Conservation (phyloP, 2,113 vertebrate genomes). For the Struthio camelus region DNA sequence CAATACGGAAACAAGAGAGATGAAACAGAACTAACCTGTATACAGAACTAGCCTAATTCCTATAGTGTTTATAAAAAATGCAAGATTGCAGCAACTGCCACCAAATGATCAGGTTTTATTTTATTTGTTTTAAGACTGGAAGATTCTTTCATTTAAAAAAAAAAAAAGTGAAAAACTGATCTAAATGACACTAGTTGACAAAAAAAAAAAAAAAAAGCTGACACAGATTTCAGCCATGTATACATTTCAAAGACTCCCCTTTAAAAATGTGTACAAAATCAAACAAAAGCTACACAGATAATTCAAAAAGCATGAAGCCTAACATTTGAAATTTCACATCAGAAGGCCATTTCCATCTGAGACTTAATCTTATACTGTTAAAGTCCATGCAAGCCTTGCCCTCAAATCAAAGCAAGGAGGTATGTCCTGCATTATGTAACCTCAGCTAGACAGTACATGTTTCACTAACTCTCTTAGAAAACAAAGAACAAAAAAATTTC, state of each 20-base stretch:
- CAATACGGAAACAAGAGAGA: background rate
- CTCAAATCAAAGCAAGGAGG: background rate
- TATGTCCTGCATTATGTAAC: background rate
- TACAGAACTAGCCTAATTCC: background rate
- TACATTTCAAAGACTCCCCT: background rate
- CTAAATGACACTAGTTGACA: background rate
- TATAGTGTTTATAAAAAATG: background rate
- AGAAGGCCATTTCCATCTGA: background rate
- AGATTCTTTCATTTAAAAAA: background rate
- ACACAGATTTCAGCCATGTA: conserved; percentile 7
- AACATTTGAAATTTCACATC: background rate
- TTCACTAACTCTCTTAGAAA: background rate
- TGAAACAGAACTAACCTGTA: background rate
- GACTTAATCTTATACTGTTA: background rate
- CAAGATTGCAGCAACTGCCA: background rate
- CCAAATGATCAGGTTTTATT: background rate
- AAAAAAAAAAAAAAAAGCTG: background rate
- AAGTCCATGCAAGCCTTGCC: background rate
- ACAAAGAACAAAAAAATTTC: background rate
- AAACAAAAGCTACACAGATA: background rate
- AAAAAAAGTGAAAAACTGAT: background rate
- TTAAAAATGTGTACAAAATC: background rate
- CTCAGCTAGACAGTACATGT: background rate
- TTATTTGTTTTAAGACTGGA: background rate
- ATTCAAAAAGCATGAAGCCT: background rate